Conservation (phyloP, 2,888 invertebrate species). For the Epistrophe eligans region DNA sequence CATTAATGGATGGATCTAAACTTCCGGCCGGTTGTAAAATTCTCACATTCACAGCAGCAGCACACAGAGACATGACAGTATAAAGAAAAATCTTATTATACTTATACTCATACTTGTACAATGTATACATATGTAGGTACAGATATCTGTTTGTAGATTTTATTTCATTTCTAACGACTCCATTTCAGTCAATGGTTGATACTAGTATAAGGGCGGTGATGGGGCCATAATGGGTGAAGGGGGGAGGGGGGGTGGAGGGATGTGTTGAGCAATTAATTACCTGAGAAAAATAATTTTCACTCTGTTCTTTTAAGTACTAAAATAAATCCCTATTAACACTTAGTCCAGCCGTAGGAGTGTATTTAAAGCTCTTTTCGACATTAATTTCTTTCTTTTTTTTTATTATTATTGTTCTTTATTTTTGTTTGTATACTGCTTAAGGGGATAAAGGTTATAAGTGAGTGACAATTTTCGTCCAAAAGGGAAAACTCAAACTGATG, state of each 20-base stretch:
- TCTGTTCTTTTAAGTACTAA: slow-evolving; percentile 18
- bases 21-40: slow-evolving; percentile 34
- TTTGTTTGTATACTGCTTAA: background rate
- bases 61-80: background rate
- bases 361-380: slow-evolving; percentile 8
- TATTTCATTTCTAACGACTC: slow-evolving; percentile 14
- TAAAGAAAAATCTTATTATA: slow-evolving; percentile 8
- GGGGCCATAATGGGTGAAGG: background rate
- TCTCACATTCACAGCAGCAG: background rate
- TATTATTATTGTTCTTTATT: background rate
- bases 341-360: slow-evolving; percentile 8
- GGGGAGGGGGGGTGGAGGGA: background rate
- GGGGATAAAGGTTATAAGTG: background rate
- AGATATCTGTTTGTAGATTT: slow-evolving; percentile 22
- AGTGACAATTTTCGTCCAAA: background rate
- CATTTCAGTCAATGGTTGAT: background rate
- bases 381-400: background rate
- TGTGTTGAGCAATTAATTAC: slow-evolving; percentile 6
- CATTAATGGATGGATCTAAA: slow-evolving; percentile 36
- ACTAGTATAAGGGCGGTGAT: too few species aligned
- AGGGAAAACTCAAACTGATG: background rate
- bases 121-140: too few species aligned
- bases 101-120: too few species aligned
- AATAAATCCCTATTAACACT: slow-evolving; percentile 35
- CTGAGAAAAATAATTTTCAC: slow-evolving; percentile 34